Evolutionary conservation across 2,113 vertebrate genomes (phyloP).

Genomic region (Lophura nycthemera): DNA sequence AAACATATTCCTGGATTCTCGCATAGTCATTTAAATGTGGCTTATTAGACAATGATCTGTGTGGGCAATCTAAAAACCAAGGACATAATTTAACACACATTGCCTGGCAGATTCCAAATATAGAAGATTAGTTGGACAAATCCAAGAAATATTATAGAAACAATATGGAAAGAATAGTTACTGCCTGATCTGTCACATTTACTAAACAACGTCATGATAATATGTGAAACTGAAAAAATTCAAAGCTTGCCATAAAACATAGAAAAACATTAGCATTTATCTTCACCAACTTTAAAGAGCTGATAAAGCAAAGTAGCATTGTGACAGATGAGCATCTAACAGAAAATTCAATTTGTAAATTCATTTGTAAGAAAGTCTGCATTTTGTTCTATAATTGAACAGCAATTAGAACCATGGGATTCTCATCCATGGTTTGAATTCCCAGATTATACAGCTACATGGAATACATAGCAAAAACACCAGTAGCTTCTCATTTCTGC

Average conservation of each 20-base stretch:
- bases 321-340: not conserved
- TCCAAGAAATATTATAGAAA: conserved; percentile 23
- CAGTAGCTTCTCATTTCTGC: not conserved
- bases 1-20: conserved; percentile 15
- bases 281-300: not conserved
- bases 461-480: not conserved
- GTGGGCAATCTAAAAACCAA: conserved; percentile 2
- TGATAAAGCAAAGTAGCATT: not conserved
- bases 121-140: conserved; percentile 32
- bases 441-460: not conserved
- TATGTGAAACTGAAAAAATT: not conserved
- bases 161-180: conserved; percentile 11
- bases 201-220: not conserved
- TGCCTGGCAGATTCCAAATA: conserved; percentile 28
- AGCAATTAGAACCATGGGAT: not conserved
- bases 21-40: conserved; percentile 36
- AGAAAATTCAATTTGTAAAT: not conserved
- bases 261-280: not conserved
- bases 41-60: conserved; percentile 21
- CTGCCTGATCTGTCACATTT: not conserved
- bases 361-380: not conserved
- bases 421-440: not conserved
- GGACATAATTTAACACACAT: conserved; percentile 47
- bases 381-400: not conserved
- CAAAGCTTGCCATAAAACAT: not conserved